These are phyloP conservation scores for Hippoglossus stenolepis DNA, from an alignment of 2,113 vertebrate genomes.

Conservation along the genomic window DNA sequence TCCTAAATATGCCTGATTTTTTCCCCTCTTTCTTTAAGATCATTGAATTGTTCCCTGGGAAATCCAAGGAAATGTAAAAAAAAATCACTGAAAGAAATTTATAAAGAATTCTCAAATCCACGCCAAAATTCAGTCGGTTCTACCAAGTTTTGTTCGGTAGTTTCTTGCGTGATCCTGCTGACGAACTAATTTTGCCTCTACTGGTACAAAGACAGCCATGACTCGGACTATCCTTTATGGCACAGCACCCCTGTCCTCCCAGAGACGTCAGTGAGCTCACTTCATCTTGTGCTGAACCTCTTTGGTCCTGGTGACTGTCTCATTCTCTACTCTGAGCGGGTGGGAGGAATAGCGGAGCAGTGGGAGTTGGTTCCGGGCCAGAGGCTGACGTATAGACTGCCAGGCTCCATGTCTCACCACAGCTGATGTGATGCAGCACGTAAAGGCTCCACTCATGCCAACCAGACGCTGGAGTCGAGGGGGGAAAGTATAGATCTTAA, in stretches of 20 bases:
- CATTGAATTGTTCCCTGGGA: no score
- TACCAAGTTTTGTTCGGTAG: no score
- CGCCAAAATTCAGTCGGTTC: no score
- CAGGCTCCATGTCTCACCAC: conserved; percentile 75
- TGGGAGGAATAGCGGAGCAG: conserved; percentile 1
- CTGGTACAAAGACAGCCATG: no score
- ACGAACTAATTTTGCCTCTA: no score
- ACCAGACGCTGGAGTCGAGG: conserved; percentile 60
- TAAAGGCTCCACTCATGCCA: conserved; percentile 57
- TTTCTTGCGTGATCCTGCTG: no score
- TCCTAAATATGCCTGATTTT: no score
- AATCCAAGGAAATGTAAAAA: no score
- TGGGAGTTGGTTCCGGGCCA: conserved; percentile 29
- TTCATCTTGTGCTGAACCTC: background rate
- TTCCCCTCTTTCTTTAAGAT: no score
- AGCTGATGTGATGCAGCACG: conserved; percentile 73
- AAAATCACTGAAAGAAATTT: no score
- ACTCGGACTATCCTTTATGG: background rate
- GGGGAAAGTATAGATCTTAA: conserved; percentile 42
- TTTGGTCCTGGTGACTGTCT: background rate
- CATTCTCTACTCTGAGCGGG: background rate
- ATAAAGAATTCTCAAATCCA: no score
- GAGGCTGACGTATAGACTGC: conserved; percentile 68
- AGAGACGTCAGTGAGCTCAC: background rate
- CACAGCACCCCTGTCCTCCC: background rate